Base-by-base conservation (phyloP, 2,888 invertebrate genomes). In the Taphrorychus bicolor region DNA sequence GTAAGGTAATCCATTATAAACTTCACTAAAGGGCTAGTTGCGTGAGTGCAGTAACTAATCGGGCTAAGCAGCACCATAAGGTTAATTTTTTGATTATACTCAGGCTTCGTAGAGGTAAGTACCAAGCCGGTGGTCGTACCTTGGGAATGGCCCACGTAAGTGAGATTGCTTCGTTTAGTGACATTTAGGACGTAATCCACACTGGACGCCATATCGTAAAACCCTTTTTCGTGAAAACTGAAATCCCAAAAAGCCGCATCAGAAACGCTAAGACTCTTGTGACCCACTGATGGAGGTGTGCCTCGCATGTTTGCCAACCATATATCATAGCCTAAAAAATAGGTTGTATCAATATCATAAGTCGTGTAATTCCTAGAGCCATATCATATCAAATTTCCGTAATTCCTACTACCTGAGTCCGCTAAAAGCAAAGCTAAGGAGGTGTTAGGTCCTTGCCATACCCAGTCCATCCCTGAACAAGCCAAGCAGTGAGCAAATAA, bases 181-280 rank as follows among this genome's bases (percentile, higher is more conserved):
- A 71, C 53, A 0, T 76, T 72, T 0, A 89, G 79, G 14, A 88
- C 84, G 75, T 88, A 87, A 77, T 94, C 90, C 45, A 95, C 88
- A 83, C 88, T 89, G 0, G 91, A 87, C 0, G 94, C 92, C 40
- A 95, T 77, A 80, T 95, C 95, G 71, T 84, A 86, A 60, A 85
- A 81, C 0, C 90, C 92, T 79, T 94, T 92, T 77, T 93, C 89
- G 76, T 94, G 91, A 88, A 90, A 95, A 68, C 92, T 92, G 40
- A 68, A 74, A 23, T 74, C 70, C 74, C 74, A 74, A 52, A 71
- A 74, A 2, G 32, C 48, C 5, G 65, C 24, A 17, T 69, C 42
- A 19, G 51, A 49, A 1, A 66, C 59, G n/a, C 65, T 60, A 5
- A 76, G 64, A 2, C 79, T 78, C 0, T 72, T 71, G 72, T 88